These are phyloP conservation scores for Nomada fucata DNA, from an alignment of 2,888 invertebrate genomes.

Conservation along the genomic window DNA sequence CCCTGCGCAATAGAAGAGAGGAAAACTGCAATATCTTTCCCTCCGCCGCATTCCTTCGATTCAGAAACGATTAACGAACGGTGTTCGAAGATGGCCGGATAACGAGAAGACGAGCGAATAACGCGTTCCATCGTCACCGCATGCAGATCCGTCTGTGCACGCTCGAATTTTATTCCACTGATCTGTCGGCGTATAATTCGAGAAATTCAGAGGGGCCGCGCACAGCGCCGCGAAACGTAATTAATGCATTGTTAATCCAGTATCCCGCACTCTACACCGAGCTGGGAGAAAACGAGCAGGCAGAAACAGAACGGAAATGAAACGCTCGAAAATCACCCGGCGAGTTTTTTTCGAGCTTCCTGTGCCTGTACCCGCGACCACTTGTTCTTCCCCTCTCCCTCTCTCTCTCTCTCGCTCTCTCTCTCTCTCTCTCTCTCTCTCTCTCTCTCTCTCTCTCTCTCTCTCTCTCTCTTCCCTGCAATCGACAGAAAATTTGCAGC, in stretches of 20 bases:
- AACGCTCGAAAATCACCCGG: conserved; percentile 68
- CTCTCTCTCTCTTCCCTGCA: conserved; percentile 17
- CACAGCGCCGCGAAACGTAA: conserved; percentile 70
- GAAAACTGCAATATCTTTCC: neutral
- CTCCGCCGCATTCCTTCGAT: neutral
- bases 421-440: conserved; percentile 19
- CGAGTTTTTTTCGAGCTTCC: conserved; percentile 62
- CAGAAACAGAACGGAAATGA: conserved; percentile 62
- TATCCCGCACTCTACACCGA: conserved; percentile 61
- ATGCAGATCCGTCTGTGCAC: conserved; percentile 73
- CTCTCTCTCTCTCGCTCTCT: conserved; percentile 18
- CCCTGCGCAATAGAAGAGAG: neutral
- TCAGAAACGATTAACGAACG: neutral
- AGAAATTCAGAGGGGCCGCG: conserved; percentile 72
- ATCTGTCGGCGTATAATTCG: conserved; percentile 71
- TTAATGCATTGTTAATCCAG: conserved; percentile 81
- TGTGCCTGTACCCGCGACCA: conserved; percentile 44
- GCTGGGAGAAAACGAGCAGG: neutral
- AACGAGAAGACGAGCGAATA: conserved; percentile 41
- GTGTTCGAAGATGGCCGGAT: neutral
- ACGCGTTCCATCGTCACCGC: conserved; percentile 58
- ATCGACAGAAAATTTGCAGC: conserved; percentile 49
- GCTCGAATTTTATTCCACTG: conserved; percentile 79
- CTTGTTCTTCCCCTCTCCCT: conserved; percentile 17
- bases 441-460: conserved; percentile 13